These are phyloP conservation scores for Amblyornis subalaris DNA, from an alignment of 2,113 vertebrate species.

Conservation along the genomic window DNA sequence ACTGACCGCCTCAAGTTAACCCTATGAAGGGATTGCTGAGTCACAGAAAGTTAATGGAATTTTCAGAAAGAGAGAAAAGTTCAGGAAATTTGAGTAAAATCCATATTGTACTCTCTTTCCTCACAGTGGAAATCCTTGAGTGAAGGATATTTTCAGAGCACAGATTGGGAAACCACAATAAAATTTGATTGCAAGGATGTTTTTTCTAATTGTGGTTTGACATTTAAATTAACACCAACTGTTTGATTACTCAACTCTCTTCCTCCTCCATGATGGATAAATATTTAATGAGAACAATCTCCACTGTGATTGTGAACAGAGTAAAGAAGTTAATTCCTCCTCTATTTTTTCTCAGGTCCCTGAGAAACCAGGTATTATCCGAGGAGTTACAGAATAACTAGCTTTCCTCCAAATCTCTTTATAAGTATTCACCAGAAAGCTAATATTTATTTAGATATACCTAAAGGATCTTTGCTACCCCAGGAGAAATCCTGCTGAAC, in stretches of 20 bases:
- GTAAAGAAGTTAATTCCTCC: constrained; percentile 32
- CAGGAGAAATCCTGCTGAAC: constrained; percentile 15
- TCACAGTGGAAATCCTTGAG: background rate
- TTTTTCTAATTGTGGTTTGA: constrained; percentile 53
- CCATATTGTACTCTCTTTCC: background rate
- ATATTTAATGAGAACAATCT: constrained; percentile 48
- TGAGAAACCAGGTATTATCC: constrained; percentile 11
- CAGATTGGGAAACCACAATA: background rate
- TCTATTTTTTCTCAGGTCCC: background rate
- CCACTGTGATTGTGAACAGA: background rate
- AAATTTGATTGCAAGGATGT: background rate
- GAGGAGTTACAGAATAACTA: background rate
- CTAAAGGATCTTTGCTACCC: background rate
- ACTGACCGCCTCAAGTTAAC: background rate
- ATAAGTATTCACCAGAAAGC: background rate
- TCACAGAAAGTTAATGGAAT: background rate
- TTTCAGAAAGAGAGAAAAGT: background rate
- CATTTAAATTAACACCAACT: constrained; percentile 53
- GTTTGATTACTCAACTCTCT: constrained; percentile 51
- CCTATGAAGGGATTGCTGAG: background rate
- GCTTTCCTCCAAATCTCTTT: constrained; percentile 3
- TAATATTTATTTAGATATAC: constrained; percentile 36
- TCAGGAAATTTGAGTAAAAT: background rate
- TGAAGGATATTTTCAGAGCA: background rate
- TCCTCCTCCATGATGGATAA: background rate